These are phyloP conservation scores for Hiodon tergisus DNA, from an alignment of 2,113 vertebrate genomes.

Conservation along the genomic window DNA sequence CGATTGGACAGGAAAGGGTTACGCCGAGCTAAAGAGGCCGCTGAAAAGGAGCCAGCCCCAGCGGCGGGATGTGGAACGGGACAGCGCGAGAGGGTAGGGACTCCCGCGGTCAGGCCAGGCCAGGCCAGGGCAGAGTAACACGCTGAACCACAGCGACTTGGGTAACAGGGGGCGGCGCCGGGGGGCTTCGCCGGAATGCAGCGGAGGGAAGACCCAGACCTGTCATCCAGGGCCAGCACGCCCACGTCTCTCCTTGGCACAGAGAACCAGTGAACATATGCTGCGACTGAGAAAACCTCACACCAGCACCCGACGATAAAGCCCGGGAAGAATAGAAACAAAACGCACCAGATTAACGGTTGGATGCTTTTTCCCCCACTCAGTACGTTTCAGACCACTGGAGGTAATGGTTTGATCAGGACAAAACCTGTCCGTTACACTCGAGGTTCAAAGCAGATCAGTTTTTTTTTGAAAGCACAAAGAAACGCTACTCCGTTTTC, in stretches of 20 bases:
- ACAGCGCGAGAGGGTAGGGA: background rate
- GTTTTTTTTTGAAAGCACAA: no score
- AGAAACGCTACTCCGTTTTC: background rate
- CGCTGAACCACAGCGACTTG: background rate
- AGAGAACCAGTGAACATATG: no score
- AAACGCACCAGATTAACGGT: background rate
- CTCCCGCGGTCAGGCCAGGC: no score
- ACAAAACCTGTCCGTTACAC: slow-evolving; percentile 1
- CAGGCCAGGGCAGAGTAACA: background rate
- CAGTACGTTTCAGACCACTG: background rate
- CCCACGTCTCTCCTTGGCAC: no score
- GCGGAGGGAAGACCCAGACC: background rate
- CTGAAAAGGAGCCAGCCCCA: background rate
- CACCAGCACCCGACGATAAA: background rate
- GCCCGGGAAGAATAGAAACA: background rate
- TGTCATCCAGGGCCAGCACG: background rate
- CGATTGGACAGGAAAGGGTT: no score
- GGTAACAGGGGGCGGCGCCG: background rate
- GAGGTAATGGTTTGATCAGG: background rate
- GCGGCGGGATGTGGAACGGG: background rate
- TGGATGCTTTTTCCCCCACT: background rate
- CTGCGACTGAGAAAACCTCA: background rate
- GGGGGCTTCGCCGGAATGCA: no score
- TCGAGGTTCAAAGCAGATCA: slow-evolving; percentile 3
- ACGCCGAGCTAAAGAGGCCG: background rate